Conservation (phyloP, 2,113 vertebrate species). For the Candoia aspera region DNA sequence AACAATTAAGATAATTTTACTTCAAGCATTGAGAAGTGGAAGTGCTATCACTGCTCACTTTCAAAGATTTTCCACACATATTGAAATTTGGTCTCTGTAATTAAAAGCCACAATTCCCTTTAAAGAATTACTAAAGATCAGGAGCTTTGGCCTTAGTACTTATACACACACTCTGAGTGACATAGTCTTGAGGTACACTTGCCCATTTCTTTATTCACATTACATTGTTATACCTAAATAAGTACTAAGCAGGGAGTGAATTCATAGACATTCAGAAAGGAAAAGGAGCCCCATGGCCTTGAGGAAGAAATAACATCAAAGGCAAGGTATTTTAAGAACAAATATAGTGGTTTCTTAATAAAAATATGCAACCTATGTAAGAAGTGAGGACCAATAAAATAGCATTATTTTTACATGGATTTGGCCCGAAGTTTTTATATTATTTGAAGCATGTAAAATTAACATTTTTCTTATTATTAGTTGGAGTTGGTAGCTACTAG, state of each 20-base stretch:
- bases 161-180: accelerated
- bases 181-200: not conserved
- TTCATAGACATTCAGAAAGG: not conserved
- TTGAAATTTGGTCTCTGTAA: constrained; percentile 19
- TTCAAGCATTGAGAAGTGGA: constrained; percentile 28
- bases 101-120: not conserved
- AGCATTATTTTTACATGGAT: not conserved
- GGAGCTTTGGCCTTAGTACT: not conserved
- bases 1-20: not conserved
- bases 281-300: constrained; percentile 43
- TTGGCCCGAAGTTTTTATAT: not conserved
- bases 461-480: not conserved
- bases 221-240: not conserved
- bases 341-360: constrained; percentile 49
- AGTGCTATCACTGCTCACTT: constrained; percentile 31
- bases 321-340: constrained; percentile 34
- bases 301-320: constrained; percentile 44
- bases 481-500: not conserved
- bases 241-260: constrained; percentile 21
- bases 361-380: constrained; percentile 38
- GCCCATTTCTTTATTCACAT: not conserved
- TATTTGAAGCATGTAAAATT: constrained; percentile 12
- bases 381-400: constrained; percentile 33
- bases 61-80: constrained; percentile 31
- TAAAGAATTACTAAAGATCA: not conserved